Base-by-base conservation (phyloP, 1,140 invertebrate genomes). In the Paraescarpia echinospica region DNA sequence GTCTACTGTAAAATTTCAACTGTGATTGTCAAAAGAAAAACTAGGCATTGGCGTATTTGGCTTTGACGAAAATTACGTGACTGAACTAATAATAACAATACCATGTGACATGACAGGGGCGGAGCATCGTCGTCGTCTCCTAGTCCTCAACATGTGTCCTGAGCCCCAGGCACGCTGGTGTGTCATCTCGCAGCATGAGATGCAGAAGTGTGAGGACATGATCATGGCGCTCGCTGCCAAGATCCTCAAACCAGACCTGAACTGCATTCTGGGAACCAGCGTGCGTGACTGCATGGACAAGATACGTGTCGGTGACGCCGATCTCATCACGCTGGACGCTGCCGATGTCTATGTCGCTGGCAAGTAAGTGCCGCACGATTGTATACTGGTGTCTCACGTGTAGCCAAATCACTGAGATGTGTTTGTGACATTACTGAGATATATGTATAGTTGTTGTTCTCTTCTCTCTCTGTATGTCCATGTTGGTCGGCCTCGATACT, bases 121-220 rank as follows among this genome's bases (percentile, higher is more conserved):
- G 35, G 94, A 95, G 1, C 95, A 95, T 92, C 93, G 93, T 31
- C 51, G 93, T 12, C 94, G 94, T 31, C 92, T 96, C 33, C 93
- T 94, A 59, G 93, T 94, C 14, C 93, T 96, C 91, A 95, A 95
- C 90, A 90, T 91, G 33, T 96, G 96, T 93, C 95, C 96, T 8
- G 91, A 96, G 6, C 89, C 93, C 12, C 93, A 94, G 1, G 94
- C 94, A 12, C 93, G 95, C 89, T 95, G 95, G 9, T 99, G 99
- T 96, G 98, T 99, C 12, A 98, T 98, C 1, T 99, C 98, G 0
- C 97, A 98, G 91, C 97, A 97, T 0, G 99, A 99, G 96, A 97
- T 98, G 96, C 97, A 98, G 35, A 99, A 99, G 96, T 99, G 99
- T 96, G 96, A 98, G 51, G 98, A 98, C 96, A 99, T 99, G 99